Conservation (phyloP, 2,888 invertebrate genomes). For the Barypeithes pellucidus region DNA sequence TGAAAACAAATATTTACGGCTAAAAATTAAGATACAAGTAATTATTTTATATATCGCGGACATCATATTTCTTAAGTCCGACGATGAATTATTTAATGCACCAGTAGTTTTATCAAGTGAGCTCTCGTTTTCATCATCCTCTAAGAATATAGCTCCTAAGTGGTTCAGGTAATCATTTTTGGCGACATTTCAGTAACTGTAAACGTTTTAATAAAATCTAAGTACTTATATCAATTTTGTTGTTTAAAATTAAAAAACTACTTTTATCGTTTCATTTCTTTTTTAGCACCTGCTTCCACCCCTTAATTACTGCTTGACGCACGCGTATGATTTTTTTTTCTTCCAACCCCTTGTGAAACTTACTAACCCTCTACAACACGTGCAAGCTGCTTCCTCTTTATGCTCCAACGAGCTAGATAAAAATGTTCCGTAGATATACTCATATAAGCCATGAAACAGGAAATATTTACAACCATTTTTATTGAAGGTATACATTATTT, state of each 20-base stretch:
- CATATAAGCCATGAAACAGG: background rate
- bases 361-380: slow-evolving; percentile 38
- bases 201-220: background rate
- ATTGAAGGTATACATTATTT: background rate
- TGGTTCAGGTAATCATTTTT: too few relatives aligned
- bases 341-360: slow-evolving; percentile 37
- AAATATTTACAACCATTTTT: background rate
- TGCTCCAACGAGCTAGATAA: slow-evolving; percentile 20
- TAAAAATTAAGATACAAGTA: too few relatives aligned
- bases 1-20: too few relatives aligned
- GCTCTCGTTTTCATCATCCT: too few relatives aligned
- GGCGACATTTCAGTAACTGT: too few relatives aligned
- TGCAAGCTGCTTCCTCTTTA: slow-evolving; percentile 49
- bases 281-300: slow-evolving; percentile 37
- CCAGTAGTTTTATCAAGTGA: too few relatives aligned
- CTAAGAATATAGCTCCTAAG: too few relatives aligned
- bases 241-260: background rate
- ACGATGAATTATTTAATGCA: too few relatives aligned
- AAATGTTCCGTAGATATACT: background rate
- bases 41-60: too few relatives aligned
- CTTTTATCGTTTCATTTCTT: background rate
- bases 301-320: slow-evolving; percentile 12
- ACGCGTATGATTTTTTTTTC: slow-evolving; percentile 22
- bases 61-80: too few relatives aligned
- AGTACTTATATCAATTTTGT: background rate